phyloP scores from a whole-genome alignment of 2,113 vertebrate species.

The Ibidorhyncha struthersii region DNA sequence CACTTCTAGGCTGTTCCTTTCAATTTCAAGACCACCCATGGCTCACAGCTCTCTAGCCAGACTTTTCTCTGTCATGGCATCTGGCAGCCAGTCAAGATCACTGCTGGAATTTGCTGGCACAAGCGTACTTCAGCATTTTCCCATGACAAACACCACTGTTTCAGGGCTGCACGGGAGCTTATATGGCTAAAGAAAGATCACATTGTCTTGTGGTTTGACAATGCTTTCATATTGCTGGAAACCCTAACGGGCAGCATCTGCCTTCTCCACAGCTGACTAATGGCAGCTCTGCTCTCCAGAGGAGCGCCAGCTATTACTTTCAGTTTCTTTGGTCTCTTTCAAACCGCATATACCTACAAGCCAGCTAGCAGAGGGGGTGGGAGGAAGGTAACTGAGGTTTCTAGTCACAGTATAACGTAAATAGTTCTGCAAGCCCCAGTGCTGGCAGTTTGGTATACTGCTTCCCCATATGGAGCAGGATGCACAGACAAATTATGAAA shows the following conservation, averaged over 20 bases:
- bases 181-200: not conserved
- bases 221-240: not conserved
- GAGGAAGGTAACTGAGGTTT: not conserved
- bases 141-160: not conserved
- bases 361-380: not conserved
- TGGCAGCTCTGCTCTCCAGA: not conserved
- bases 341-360: not conserved
- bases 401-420: not conserved
- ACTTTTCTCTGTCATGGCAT: not conserved
- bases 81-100: not conserved
- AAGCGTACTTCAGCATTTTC: not conserved
- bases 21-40: not conserved
- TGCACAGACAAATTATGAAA: not conserved
- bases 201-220: not conserved
- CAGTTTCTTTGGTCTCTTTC: not conserved
- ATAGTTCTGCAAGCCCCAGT: not conserved
- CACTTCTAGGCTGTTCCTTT: not conserved
- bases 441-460: not conserved
- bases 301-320: not conserved
- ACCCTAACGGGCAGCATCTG: not conserved
- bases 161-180: accelerated
- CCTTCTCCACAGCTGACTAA: not conserved
- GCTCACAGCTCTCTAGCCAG: not conserved
- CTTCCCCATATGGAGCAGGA: not conserved
- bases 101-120: not conserved